Evolutionary conservation across 2,113 vertebrate genomes (phyloP).

Genomic region (Ascaphus truei): DNA sequence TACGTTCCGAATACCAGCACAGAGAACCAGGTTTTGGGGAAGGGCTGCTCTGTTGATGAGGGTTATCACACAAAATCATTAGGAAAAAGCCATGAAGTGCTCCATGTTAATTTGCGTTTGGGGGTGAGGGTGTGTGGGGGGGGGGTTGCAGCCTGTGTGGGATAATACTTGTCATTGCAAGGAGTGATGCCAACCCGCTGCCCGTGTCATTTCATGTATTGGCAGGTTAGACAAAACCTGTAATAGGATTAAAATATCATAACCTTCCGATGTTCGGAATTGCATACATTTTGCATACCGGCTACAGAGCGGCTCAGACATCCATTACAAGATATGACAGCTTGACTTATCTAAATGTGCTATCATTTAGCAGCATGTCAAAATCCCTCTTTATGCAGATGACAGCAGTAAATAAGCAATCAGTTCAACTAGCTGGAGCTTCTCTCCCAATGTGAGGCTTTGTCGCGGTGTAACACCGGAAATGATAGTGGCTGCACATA

Average conservation of each 20-base stretch:
- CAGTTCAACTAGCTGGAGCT: constrained; percentile 59
- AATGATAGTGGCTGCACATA: not conserved
- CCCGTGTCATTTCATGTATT: constrained; percentile 27
- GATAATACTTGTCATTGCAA: not conserved
- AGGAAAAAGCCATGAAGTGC: no score
- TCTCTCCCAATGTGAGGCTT: constrained; percentile 36
- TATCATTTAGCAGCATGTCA: constrained; percentile 79
- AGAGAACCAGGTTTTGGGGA: no score
- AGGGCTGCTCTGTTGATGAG: no score
- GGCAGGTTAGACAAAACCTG: constrained; percentile 49
- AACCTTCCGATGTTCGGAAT: constrained; percentile 71
- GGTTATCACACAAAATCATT: no score
- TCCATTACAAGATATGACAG: constrained; percentile 77
- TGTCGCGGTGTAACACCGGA: constrained; percentile 18
- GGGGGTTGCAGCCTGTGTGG: not conserved
- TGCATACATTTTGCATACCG: constrained; percentile 77
- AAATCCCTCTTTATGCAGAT: constrained; percentile 73
- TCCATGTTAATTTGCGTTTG: no score
- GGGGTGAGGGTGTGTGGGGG: not conserved
- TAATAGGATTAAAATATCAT: constrained; percentile 76
- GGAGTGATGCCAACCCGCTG: constrained; percentile 26
- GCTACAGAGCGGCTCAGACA: constrained; percentile 67
- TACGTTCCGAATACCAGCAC: no score
- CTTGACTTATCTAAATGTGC: constrained; percentile 78
- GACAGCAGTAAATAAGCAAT: constrained; percentile 77